Evolutionary conservation across 2,888 invertebrate genomes (phyloP), one percentile per base, ranked within the genome.

Genomic region (Agrotis puta): DNA sequence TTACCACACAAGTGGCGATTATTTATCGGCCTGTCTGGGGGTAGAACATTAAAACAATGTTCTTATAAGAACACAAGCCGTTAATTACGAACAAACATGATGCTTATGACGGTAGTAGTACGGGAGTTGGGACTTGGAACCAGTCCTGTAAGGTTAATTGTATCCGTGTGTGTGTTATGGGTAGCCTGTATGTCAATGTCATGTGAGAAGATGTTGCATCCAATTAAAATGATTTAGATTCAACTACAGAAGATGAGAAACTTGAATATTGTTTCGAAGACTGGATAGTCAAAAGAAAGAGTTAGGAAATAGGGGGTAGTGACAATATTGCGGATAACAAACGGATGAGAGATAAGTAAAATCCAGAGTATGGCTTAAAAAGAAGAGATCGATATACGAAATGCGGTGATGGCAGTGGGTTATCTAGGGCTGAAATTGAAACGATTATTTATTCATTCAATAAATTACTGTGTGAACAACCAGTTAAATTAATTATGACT

Each of bases 51-150:
- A 87, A 88, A 90, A 94, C 95, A 95, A 93, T 94, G 94, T 94
- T 91, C 92, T 88, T 90, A 88, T 89, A 89, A 77, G 88, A 90
- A 91, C 92, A 92, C 89, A 92, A 90, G 92, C 93, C 94, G 94
- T 94, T 95, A 94, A 94, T 95, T 94, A 94, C 90, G 92, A 93
- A 92, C 92, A 92, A 92, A 94, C 94, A 93, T 89, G 92, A 88
- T 83, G 87, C 86, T 90, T 87, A 85, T 86, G 87, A 89, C 87
- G 88, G 80, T 87, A 81, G 70, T 88, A 87, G 88, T 81, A 74
- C 77, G 63, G 84, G 87, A 90, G 89, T 84, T 68, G 64, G 71
- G 57, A 68, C 43, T 65, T 45, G 47, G 33, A 81, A 77, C 64
- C 67, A 63, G 77, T 68, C 64, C 62, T 71, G 77, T 65, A 59